phyloP scores from a whole-genome alignment of 2,113 vertebrate genomes.

The Nannospalax galili region DNA sequence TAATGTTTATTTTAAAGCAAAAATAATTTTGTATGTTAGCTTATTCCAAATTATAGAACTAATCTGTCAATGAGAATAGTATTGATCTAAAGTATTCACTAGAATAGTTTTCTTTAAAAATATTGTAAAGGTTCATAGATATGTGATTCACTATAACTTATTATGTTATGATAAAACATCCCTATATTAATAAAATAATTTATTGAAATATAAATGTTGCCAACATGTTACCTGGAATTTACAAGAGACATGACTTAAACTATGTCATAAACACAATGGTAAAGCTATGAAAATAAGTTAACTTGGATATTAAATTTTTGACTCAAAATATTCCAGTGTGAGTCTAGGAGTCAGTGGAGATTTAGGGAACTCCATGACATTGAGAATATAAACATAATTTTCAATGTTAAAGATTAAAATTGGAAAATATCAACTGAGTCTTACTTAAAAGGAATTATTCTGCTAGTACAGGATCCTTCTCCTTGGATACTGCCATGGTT shows the following conservation, averaged over 20 bases:
- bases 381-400: not conserved
- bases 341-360: not conserved
- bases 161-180: not conserved
- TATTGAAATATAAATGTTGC: not conserved
- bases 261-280: not conserved
- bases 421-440: not conserved
- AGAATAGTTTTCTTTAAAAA: not conserved
- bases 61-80: not conserved
- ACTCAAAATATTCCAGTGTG: not conserved
- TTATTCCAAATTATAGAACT: not conserved
- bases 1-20: not conserved
- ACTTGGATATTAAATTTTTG: not conserved
- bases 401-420: not conserved
- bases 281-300: slow-evolving; percentile 40
- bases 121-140: not conserved
- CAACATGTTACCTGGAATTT: not conserved
- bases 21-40: not conserved
- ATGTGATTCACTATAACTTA: not conserved
- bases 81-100: not conserved
- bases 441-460: not conserved
- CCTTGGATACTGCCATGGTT: not conserved
- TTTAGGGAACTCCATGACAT: not conserved
- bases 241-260: not conserved
- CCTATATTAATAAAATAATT: not conserved
- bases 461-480: not conserved